Percentiles rank a stretch among this genome's conserved stretches.
Evolutionary conservation across 2,888 invertebrate genomes (phyloP).

Genomic region (Saturnia pavonia): DNA sequence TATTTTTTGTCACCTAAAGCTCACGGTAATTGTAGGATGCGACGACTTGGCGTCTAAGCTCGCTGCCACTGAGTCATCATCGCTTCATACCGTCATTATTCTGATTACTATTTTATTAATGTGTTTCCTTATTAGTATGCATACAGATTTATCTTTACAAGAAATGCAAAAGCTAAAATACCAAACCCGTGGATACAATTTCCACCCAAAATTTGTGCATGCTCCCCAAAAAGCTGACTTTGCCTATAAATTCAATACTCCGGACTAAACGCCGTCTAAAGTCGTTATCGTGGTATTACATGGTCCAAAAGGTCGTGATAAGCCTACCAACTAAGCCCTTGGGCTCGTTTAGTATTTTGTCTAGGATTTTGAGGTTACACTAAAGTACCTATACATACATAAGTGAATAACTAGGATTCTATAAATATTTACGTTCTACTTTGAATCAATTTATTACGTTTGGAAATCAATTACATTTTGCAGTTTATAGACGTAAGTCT

Average conservation of each 20-base stretch:
- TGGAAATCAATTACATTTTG: background rate
- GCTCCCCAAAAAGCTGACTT: background rate
- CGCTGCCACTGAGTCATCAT: background rate
- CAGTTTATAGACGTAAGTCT: too few relatives aligned
- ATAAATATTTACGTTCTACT: background rate
- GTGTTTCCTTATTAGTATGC: background rate
- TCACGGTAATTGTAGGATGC: background rate
- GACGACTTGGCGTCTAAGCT: background rate
- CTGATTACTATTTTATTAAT: background rate
- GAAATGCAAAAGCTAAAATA: background rate
- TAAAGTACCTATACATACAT: background rate
- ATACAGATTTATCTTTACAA: background rate
- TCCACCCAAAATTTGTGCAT: background rate
- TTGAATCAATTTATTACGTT: background rate
- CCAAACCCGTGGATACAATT: background rate
- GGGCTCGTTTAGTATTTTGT: background rate
- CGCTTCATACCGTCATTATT: background rate
- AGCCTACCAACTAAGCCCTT: conserved; percentile 9
- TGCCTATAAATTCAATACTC: background rate
- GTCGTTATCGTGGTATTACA: conserved; percentile 3
- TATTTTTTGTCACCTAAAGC: too few relatives aligned
- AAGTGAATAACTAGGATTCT: background rate
- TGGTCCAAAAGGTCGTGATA: background rate
- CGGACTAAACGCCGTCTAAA: conserved; percentile 1
- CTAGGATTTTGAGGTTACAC: background rate